These are phyloP conservation scores for Frankliniella fusca DNA, from an alignment of 2,888 invertebrate species.

Conservation along the genomic window DNA sequence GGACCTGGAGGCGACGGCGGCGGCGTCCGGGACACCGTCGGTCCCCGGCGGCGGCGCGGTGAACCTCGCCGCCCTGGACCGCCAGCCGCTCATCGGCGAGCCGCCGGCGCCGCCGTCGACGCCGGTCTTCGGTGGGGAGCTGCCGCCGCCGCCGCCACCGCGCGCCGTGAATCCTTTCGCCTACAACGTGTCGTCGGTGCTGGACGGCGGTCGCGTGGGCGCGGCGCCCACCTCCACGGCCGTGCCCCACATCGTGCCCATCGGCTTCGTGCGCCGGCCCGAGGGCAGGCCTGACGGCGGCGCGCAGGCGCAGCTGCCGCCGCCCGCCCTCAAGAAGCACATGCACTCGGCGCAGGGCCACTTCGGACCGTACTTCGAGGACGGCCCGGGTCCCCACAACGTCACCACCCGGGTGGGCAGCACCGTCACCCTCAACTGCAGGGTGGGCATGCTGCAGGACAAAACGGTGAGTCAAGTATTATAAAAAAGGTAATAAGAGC, in stretches of 20 bases:
- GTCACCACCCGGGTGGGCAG: conserved; percentile 57
- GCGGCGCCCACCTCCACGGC: neutral
- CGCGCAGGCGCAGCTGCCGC: neutral
- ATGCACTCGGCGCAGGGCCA: conserved; percentile 21
- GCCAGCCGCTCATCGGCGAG: neutral
- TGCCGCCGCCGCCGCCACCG: conserved; percentile 34
- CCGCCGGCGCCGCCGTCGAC: conserved; percentile 6
- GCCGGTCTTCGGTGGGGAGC: neutral
- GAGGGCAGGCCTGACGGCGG: neutral
- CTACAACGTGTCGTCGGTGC: conserved; percentile 37
- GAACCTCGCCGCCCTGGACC: neutral
- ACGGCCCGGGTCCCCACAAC: conserved; percentile 54
- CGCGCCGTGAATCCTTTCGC: conserved; percentile 23
- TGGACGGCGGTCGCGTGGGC: neutral
- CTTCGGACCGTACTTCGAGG: conserved; percentile 56
- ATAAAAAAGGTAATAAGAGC: neutral
- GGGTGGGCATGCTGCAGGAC: conserved; percentile 57
- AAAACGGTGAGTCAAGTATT: conserved; percentile 52
- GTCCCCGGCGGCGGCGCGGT: neutral
- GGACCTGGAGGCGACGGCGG: conserved; percentile 11
- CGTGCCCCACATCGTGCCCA: neutral
- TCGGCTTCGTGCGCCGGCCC: conserved; percentile 11
- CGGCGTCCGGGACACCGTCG: conserved; percentile 30
- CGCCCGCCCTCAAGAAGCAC: conserved; percentile 20
- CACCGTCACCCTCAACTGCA: conserved; percentile 56